Base-by-base conservation (phyloP, 2,113 vertebrate genomes). In the Cynoglossus semilaevis region DNA sequence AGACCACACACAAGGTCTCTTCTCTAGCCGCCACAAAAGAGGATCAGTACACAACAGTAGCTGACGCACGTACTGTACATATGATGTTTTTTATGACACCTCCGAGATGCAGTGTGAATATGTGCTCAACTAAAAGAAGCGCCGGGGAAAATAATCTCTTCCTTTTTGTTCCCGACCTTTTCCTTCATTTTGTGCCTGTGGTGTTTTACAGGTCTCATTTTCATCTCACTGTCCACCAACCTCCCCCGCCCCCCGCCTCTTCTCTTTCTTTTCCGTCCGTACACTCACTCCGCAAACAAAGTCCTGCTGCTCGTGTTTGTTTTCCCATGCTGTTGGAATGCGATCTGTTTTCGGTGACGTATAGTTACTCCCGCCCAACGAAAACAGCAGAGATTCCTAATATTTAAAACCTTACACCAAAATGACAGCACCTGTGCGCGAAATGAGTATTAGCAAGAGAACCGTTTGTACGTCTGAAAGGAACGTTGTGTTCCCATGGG, bases 1-100 rank as follows among this genome's bases (percentile, higher is more conserved):
- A 85, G 87, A 90, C 88, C 87, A 90, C 90, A 91, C 88, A 88
- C 80, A 78, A 54, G 80, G 72, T 44, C 35, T 67, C 67, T 83
- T 81, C 51, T n/a, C n/a, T n/a, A 72, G 54, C 53, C 51, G 17
- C 70, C 80, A 81, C 80, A 88, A 88, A 82, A 72, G 72, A 71
- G 17, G 17, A 37, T n/a, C 55, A 68, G 47, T 6, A 29, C 22
- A 4, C 22, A 68, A 60, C 62, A 57, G 70, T 62, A 42, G 58
- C 72, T 22, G 64, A 71, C 46, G 63, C 63, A 67, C 55, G 72
- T 60, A 63, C 52, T 67, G 50, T 42, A 38, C 69, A 65, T 63
- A 50, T 61, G 54, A 51, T 61, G 17, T 67, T 29, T n/a, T 75
- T 46, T 62, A 51, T 52, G 66, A 72, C 65, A 59, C 70, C 34